A percentile compares a stretch with the other conserved stretches of the same genome.
Conservation (phyloP, 2,888 invertebrate species). For the Notocelia uddmanniana region DNA sequence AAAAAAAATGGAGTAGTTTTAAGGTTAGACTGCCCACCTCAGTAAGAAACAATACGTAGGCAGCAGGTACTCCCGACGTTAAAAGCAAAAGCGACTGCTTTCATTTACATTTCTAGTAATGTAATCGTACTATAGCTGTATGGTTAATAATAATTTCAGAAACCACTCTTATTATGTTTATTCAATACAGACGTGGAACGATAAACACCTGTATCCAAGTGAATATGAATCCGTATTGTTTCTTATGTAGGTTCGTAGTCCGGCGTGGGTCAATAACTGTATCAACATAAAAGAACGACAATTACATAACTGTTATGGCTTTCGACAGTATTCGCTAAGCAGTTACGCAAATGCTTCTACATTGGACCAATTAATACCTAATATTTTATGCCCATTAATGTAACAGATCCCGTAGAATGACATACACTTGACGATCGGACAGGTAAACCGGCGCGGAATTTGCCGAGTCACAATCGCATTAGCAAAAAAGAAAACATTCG, state of each 20-base stretch:
- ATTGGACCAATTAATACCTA: conserved; percentile 18
- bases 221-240: conserved; percentile 65
- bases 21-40: conserved; percentile 45
- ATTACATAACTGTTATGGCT: conserved; percentile 51
- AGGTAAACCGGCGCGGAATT: conserved; percentile 25
- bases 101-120: not conserved
- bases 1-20: not conserved
- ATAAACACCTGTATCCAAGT: conserved; percentile 71
- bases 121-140: not conserved
- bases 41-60: conserved; percentile 67
- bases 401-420: conserved; percentile 13
- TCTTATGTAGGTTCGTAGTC: conserved; percentile 63
- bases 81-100: conserved; percentile 51
- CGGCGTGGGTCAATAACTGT: conserved; percentile 61
- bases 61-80: not conserved
- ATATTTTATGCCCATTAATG: conserved; percentile 18
- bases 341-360: conserved; percentile 17
- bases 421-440: conserved; percentile 21
- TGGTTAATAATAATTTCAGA: not conserved
- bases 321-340: conserved; percentile 39
- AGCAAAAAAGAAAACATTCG: conserved; percentile 9
- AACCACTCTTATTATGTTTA: not conserved
- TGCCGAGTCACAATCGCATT: conserved; percentile 17
- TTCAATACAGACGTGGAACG: conserved; percentile 55
- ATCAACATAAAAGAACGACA: conserved; percentile 63